A percentile compares a stretch with the other conserved stretches of the same genome.
Evolutionary conservation across 2,797 vertebrate genomes (phyloP).

Genomic region (Neosilurus hyrtlii): DNA sequence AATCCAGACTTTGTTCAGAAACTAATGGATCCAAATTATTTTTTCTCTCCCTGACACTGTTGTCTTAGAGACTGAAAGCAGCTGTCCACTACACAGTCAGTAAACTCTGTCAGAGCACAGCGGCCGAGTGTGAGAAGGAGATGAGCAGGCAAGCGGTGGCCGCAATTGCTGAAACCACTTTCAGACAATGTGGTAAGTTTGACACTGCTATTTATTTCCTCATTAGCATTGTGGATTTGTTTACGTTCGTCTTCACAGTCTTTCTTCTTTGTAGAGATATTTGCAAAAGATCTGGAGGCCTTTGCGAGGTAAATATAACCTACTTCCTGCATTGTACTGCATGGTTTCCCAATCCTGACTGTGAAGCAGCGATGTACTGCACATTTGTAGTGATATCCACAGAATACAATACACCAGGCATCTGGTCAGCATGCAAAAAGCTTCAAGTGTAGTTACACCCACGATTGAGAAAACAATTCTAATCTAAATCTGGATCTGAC

Average conservation of each 20-base stretch:
- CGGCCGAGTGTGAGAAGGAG: conserved; percentile 63
- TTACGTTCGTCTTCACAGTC: background rate
- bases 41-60: too few relatives aligned
- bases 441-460: background rate
- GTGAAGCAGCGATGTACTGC: background rate
- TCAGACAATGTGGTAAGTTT: conserved; percentile 85
- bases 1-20: too few relatives aligned
- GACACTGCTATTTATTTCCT: background rate
- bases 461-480: background rate
- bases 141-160: conserved; percentile 83
- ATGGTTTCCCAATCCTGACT: background rate
- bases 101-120: conserved; percentile 74
- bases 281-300: conserved; percentile 90
- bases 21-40: too few relatives aligned
- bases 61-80: conserved; percentile 82
- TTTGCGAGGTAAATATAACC: conserved; percentile 82
- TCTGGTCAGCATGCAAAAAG: background rate
- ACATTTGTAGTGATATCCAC: background rate
- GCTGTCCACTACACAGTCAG: conserved; percentile 84
- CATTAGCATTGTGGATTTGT: background rate
- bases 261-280: conserved; percentile 77
- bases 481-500: background rate
- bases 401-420: background rate
- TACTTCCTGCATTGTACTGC: background rate
- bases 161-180: conserved; percentile 83